A percentile compares a stretch with the other conserved stretches of the same genome.
Evolutionary conservation across 1,140 invertebrate species (phyloP).

Genomic region (Drosophila bifasciata): DNA sequence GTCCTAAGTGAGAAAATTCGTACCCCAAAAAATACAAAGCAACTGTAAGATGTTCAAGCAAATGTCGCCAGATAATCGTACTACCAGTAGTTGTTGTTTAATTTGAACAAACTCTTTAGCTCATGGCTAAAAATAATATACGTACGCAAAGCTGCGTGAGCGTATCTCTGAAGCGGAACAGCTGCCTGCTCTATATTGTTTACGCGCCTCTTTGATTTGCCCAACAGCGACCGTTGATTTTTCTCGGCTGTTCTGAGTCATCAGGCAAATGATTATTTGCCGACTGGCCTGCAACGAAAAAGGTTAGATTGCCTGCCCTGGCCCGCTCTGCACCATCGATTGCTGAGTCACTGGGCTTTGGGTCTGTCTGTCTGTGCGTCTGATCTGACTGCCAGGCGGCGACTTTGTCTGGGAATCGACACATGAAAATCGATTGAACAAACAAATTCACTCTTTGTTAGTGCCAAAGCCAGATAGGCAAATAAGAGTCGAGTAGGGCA

Average conservation of each 20-base stretch:
- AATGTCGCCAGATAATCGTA: slow-evolving; percentile 23
- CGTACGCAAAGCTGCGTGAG: slow-evolving; percentile 31
- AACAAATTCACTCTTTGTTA: slow-evolving; percentile 21
- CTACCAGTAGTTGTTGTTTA: slow-evolving; percentile 14
- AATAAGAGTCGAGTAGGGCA: neutral
- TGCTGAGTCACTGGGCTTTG: slow-evolving; percentile 37
- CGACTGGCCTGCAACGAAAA: slow-evolving; percentile 46
- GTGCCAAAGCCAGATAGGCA: too few relatives aligned
- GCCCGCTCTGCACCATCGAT: slow-evolving; percentile 18
- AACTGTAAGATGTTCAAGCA: slow-evolving; percentile 6
- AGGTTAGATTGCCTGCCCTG: slow-evolving; percentile 46
- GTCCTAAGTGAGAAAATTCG: slow-evolving; percentile 10
- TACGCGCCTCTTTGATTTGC: slow-evolving; percentile 28
- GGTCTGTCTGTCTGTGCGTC: neutral
- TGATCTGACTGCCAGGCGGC: neutral
- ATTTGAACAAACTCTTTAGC: slow-evolving; percentile 35
- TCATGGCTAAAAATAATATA: slow-evolving; percentile 70
- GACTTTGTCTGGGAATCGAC: slow-evolving; percentile 12
- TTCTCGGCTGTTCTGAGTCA: slow-evolving; percentile 35
- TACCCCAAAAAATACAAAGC: slow-evolving; percentile 27
- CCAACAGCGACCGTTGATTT: slow-evolving; percentile 15
- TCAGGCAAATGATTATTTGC: slow-evolving; percentile 31
- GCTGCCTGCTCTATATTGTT: slow-evolving; percentile 29
- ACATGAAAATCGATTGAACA: slow-evolving; percentile 16
- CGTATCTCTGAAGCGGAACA: slow-evolving; percentile 44